phyloP scores from a whole-genome alignment of 2,888 invertebrate genomes.

The Microctonus hyperodae region DNA sequence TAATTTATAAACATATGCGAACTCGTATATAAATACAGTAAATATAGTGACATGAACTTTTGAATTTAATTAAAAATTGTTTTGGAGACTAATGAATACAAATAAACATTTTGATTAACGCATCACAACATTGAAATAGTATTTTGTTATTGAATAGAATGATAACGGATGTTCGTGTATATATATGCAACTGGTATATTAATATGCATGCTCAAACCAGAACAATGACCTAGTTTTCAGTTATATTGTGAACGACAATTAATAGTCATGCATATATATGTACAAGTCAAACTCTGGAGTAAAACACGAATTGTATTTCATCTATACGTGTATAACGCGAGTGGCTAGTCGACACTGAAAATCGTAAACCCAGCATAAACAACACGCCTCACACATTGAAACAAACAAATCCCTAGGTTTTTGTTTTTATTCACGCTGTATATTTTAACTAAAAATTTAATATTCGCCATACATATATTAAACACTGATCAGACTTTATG shows the following conservation, averaged over 20 bases:
- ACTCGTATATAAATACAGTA: no score
- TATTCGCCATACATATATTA: slow-evolving; percentile 31
- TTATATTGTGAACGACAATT: background rate
- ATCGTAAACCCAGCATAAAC: slow-evolving; percentile 39
- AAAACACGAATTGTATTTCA: background rate
- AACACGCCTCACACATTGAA: slow-evolving; percentile 34
- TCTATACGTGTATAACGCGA: slow-evolving; percentile 14
- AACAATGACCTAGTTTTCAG: background rate
- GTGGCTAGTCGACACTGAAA: background rate
- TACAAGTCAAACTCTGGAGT: background rate
- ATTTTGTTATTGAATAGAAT: background rate
- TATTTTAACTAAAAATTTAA: slow-evolving; percentile 46
- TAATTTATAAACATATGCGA: no score
- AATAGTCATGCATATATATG: background rate
- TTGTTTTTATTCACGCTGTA: slow-evolving; percentile 36
- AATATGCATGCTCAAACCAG: background rate
- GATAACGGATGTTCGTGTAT: background rate
- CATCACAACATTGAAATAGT: background rate
- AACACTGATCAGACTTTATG: background rate
- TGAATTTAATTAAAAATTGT: background rate
- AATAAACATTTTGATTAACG: background rate
- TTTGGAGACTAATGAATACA: background rate
- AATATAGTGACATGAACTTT: no score
- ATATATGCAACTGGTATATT: background rate
- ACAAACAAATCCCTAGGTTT: slow-evolving; percentile 37